phyloP scores from a whole-genome alignment of 2,797 vertebrate species.

The Sciurus carolinensis region DNA sequence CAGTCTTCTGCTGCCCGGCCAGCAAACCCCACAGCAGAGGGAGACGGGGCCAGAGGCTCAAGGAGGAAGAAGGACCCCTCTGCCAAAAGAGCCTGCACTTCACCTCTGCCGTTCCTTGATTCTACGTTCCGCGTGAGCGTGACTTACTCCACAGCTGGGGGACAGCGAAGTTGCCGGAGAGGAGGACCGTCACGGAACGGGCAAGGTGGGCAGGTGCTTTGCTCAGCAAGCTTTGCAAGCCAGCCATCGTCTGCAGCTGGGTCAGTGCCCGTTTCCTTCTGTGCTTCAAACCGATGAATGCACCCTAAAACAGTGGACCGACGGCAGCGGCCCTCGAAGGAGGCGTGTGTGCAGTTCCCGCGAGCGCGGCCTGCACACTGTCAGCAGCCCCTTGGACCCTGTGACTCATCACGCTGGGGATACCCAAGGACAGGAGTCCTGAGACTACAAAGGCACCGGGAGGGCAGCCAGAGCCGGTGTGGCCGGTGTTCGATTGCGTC shows the following conservation, averaged over 20 bases:
- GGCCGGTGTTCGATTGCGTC: not conserved
- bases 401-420: not conserved
- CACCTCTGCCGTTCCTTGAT: not conserved
- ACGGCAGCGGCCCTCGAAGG: not conserved
- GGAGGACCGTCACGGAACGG: not conserved
- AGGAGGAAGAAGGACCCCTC: not conserved
- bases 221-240: not conserved
- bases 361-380: not conserved
- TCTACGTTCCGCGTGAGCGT: not conserved
- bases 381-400: not conserved
- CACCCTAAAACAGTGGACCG: not conserved
- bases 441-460: not conserved
- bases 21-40: not conserved
- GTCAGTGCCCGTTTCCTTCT: not conserved
- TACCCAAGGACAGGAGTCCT: not conserved
- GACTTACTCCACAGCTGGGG: not conserved
- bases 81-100: not conserved
- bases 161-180: not conserved
- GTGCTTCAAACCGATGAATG: not conserved
- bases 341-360: not conserved
- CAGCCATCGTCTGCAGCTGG: not conserved
- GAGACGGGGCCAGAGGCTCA: not conserved
- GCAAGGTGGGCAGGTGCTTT: not conserved
- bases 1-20: not conserved
- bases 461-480: too few relatives aligned